Conservation (phyloP, 2,888 invertebrate species). For the Deilephila porcellus region DNA sequence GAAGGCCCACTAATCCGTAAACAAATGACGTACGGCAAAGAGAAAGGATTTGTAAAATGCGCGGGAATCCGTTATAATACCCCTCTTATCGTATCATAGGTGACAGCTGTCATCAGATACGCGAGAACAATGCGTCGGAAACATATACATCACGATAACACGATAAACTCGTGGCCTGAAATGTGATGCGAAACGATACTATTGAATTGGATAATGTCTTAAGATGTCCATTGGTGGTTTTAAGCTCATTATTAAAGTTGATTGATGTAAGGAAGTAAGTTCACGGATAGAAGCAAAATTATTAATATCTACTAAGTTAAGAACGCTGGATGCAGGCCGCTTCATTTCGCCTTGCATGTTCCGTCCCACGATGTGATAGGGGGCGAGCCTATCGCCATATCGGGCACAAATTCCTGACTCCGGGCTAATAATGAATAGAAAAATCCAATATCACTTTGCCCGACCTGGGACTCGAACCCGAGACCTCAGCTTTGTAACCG, state of each 20-base stretch:
- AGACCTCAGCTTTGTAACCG: too few relatives aligned
- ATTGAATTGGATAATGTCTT: neutral
- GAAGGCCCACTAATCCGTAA: constrained; percentile 38
- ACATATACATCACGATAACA: constrained; percentile 37
- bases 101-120: constrained; percentile 71
- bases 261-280: too few relatives aligned
- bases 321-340: too few relatives aligned
- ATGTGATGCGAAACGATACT: neutral
- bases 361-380: too few relatives aligned
- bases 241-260: neutral
- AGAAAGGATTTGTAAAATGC: constrained; percentile 55
- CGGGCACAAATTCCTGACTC: too few relatives aligned
- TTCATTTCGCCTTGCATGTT: too few relatives aligned
- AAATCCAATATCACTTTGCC: too few relatives aligned
- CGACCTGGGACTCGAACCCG: too few relatives aligned
- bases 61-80: constrained; percentile 52
- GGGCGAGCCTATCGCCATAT: too few relatives aligned
- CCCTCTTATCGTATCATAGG: constrained; percentile 49
- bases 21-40: constrained; percentile 41
- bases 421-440: too few relatives aligned
- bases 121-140: constrained; percentile 54
- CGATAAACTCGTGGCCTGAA: constrained; percentile 35
- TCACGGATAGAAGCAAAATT: too few relatives aligned
- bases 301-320: too few relatives aligned
- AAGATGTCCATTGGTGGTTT: neutral